These are phyloP conservation scores for Hetaerina americana DNA, from an alignment of 1,140 invertebrate species.

Conservation along the genomic window DNA sequence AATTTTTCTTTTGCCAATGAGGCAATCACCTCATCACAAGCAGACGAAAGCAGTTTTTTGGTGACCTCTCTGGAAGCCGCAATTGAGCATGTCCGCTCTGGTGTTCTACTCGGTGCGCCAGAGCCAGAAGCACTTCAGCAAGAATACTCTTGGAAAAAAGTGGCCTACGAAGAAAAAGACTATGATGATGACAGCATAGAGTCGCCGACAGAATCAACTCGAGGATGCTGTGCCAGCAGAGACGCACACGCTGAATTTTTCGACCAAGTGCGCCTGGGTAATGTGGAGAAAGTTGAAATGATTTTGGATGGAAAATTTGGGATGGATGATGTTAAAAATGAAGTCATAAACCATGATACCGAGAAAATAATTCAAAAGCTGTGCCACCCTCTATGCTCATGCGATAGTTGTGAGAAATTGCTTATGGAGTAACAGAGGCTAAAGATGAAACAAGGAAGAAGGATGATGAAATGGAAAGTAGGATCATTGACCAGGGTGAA, in stretches of 20 bases:
- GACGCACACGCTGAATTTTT: constrained; percentile 26
- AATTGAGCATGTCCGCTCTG: constrained; percentile 56
- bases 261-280: constrained; percentile 37
- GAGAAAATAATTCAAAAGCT: constrained; percentile 15
- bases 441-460: too few species aligned
- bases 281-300: constrained; percentile 33
- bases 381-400: constrained; percentile 66
- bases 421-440: constrained; percentile 25
- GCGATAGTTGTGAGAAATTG: constrained; percentile 49
- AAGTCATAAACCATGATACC: constrained; percentile 1
- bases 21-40: constrained; percentile 30
- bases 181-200: constrained; percentile 13
- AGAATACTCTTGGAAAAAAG: constrained; percentile 21
- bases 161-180: constrained; percentile 14
- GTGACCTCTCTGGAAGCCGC: constrained; percentile 70
- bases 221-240: constrained; percentile 16
- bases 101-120: constrained; percentile 38
- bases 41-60: constrained; percentile 59
- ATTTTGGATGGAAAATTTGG: constrained; percentile 33
- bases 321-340: too few species aligned
- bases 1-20: constrained; percentile 56
- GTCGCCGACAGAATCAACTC: not conserved
- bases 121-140: constrained; percentile 33
- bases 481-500: too few species aligned
- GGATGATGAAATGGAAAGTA: too few species aligned